phyloP scores from a whole-genome alignment of 2,113 vertebrate species.

The Furnarius figulus region DNA sequence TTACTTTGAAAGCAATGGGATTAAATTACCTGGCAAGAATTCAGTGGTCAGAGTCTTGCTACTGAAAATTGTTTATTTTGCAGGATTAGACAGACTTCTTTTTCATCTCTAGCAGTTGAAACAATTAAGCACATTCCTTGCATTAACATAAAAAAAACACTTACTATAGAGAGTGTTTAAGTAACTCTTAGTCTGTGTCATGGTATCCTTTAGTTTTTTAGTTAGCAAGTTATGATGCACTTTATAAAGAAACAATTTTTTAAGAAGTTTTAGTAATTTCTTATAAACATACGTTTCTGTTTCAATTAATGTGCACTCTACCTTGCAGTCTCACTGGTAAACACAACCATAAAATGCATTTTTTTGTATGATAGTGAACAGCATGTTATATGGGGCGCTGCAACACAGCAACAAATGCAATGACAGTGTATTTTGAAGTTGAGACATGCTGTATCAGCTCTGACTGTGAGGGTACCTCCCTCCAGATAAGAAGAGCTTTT shows the following conservation, averaged over 20 bases:
- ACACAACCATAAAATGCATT: not conserved
- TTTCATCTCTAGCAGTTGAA: not conserved
- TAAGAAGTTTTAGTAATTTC: not conserved
- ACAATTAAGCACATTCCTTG: not conserved
- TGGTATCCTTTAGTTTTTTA: not conserved
- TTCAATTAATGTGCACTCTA: not conserved
- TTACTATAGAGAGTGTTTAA: not conserved
- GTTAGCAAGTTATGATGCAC: not conserved
- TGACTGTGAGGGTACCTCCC: not conserved
- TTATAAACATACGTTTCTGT: not conserved
- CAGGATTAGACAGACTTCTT: not conserved
- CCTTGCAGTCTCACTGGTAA: not conserved
- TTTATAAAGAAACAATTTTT: not conserved
- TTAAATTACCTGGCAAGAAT: slow-evolving; percentile 16
- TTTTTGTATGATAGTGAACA: not conserved
- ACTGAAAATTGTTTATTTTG: not conserved
- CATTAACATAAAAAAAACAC: not conserved
- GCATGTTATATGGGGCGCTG: not conserved
- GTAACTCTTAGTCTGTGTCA: not conserved
- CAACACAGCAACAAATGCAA: not conserved
- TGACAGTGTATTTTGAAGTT: not conserved
- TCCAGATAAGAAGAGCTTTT: not conserved
- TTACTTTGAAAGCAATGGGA: not conserved
- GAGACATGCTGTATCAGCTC: not conserved
- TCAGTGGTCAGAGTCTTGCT: not conserved